Evolutionary conservation across 37 sponge, comb jelly and placozoan genomes (phyloP), one percentile per base, ranked within the genome.

Genomic region (Bolinopsis microptera): DNA sequence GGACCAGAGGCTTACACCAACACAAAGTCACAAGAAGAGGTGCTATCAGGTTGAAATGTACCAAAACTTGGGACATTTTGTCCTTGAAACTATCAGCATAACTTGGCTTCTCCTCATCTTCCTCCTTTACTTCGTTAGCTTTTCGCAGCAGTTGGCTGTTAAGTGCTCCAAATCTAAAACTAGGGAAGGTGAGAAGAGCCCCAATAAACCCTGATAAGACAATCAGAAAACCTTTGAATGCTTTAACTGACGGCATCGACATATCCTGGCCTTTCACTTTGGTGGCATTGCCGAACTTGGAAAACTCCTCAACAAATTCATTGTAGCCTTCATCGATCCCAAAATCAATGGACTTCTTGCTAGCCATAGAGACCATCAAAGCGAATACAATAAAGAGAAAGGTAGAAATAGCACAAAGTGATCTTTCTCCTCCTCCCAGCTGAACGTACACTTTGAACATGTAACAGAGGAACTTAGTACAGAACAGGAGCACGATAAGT

Each of bases 81-180:
- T 41, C 90, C 23, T n/a, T 28, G 61, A 86, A 48, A 40, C 61
- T 41, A 3, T 9, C 80, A 35, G 1, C 0, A 1, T 27, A 28
- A 1, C 32, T 36, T 2, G 25, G 25, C 25, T 70, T 70, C 2
- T 70, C 74, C 25, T 70, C 74, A 22, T 2, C 74, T 22, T 70
- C 74, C 25, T 3, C 28, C 5, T 2, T 70, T 24, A 22, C 30
- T 9, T 61, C 68, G 21, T 26, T 70, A 41, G 1, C 61, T 25
- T 35, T 33, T 1, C 36, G 61, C 61, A 86, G 61, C 8, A 86
- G 90, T 3, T 39, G 34, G 61, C 90, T 86, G 31, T 39, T 41
- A 24, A 86, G 90, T n/a, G 90, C 90, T 23, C 90, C 90, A 26
- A 86, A 86, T 40, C 90, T 38, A 34, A 86, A 86, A 27, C 61